These are phyloP conservation scores for Pentalonia nigronervosa DNA, from an alignment of 1,140 invertebrate genomes.

Conservation along the genomic window DNA sequence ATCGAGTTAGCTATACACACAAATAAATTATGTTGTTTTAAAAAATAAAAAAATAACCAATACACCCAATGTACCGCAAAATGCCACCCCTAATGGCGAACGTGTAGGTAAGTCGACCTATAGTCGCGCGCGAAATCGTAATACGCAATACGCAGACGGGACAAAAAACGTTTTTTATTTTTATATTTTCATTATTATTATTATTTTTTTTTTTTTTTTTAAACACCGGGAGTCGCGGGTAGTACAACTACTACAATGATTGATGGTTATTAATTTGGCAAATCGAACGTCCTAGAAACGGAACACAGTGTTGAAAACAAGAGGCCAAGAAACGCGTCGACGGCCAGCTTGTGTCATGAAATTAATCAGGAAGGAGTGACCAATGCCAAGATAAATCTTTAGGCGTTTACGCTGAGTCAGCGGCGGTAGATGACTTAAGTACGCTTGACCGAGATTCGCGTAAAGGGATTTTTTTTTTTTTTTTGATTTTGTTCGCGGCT, in stretches of 20 bases:
- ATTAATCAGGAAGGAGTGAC: slow-evolving; percentile 49
- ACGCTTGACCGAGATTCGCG: slow-evolving; percentile 31
- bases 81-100: too few species aligned
- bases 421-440: not conserved
- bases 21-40: slow-evolving; percentile 1
- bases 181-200: not conserved
- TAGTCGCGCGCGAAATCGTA: not conserved
- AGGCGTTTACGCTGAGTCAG: slow-evolving; percentile 43
- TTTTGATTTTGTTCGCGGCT: not conserved
- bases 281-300: slow-evolving; percentile 43
- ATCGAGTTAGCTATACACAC: not conserved
- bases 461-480: not conserved
- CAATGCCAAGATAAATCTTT: slow-evolving; percentile 44
- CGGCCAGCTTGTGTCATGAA: slow-evolving; percentile 13
- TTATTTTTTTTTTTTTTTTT: too few species aligned
- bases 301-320: not conserved
- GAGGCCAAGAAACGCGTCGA: slow-evolving; percentile 26
- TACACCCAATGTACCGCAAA: not conserved
- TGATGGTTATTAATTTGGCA: slow-evolving; percentile 47
- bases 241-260: not conserved
- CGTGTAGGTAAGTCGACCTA: too few species aligned
- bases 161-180: not conserved
- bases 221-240: not conserved
- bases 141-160: not conserved
- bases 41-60: not conserved